These are phyloP conservation scores for Epirrita christyi DNA, from an alignment of 2,888 invertebrate genomes.

Conservation along the genomic window DNA sequence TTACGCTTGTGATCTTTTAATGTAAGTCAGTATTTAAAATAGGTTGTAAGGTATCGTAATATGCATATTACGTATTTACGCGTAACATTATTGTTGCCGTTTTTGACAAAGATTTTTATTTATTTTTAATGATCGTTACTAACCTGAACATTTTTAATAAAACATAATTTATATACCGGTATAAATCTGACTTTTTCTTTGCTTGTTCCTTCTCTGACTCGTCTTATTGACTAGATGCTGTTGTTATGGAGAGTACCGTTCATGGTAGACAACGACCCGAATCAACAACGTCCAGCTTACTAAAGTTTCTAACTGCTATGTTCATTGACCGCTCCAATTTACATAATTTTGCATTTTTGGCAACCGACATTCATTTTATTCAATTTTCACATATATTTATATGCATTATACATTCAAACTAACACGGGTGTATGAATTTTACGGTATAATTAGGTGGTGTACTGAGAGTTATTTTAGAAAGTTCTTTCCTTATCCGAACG, in stretches of 20 bases:
- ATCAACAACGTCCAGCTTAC: conserved; percentile 30
- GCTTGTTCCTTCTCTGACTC: conserved; percentile 34
- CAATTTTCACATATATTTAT: not conserved
- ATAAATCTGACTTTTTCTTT: conserved; percentile 63
- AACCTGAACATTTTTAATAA: conserved; percentile 79
- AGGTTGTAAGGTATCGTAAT: conserved; percentile 83
- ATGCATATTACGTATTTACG: conserved; percentile 81
- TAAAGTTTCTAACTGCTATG: conserved; percentile 41
- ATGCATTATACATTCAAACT: conserved; percentile 6
- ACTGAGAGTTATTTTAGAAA: too few species aligned
- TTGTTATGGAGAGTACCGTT: conserved; percentile 13
- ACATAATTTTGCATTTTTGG: conserved; percentile 29
- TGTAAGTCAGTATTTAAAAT: conserved; percentile 83
- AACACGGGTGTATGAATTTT: not conserved
- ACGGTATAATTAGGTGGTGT: not conserved
- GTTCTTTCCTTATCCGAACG: too few species aligned
- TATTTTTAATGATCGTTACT: conserved; percentile 78
- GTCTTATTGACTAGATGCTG: not conserved
- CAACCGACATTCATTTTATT: conserved; percentile 7
- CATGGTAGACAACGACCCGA: conserved; percentile 28
- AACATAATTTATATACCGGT: conserved; percentile 82
- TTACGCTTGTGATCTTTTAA: conserved; percentile 82
- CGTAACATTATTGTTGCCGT: conserved; percentile 62
- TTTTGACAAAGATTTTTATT: conserved; percentile 82
- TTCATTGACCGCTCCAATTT: conserved; percentile 47